Percentiles rank a stretch among this genome's conserved stretches.
Conservation (phyloP, 37 sponge, comb jelly and placozoan genomes). For the Trichoplax adhaerens region DNA sequence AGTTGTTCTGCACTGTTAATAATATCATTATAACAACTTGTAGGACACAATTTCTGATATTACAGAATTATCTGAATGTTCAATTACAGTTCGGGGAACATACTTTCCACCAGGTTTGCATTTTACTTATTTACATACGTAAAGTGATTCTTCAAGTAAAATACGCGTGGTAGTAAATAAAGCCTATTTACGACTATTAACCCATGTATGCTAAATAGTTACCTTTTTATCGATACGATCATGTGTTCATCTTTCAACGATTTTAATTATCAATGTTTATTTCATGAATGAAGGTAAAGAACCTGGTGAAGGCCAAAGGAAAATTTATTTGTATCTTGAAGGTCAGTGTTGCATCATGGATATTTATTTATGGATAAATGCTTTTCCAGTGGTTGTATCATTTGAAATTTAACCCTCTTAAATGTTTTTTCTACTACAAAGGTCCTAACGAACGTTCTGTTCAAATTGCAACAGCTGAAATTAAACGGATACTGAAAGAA, state of each 20-base stretch:
- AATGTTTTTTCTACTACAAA: conserved; percentile 57
- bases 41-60: background rate
- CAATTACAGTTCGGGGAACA: conserved; percentile 74
- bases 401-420: background rate
- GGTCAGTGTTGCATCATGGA: background rate
- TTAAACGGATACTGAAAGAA: conserved; percentile 81
- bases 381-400: background rate
- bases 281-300: no score
- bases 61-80: conserved; percentile 26
- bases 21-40: background rate
- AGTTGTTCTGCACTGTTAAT: background rate
- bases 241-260: no score
- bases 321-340: background rate
- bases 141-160: no score
- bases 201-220: no score
- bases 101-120: conserved; percentile 45
- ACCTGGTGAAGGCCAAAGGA: background rate
- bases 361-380: background rate
- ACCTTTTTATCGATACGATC: no score
- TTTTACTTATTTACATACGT: no score
- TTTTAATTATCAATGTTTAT: no score
- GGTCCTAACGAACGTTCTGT: conserved; percentile 72
- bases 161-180: no score
- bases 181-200: no score
- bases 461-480: conserved; percentile 77